Conservation (phyloP, 2,113 vertebrate species). For the Ptilorrhoa leucosticta region DNA sequence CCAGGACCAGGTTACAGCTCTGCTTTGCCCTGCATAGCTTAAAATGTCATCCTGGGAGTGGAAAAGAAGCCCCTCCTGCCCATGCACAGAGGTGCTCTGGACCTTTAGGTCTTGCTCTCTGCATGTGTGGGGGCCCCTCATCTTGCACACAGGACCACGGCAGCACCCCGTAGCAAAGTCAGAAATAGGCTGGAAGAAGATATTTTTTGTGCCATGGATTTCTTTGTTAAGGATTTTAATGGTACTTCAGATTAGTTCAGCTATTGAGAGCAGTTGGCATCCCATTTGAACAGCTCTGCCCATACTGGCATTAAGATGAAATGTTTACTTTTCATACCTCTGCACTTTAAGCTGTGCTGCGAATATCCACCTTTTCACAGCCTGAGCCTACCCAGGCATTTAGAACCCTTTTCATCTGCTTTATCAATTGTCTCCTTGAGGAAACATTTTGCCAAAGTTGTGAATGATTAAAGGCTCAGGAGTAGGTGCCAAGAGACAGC, state of each 20-base stretch:
- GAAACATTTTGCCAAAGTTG: neutral
- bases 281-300: neutral
- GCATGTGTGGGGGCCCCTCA: fast-evolving
- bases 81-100: neutral
- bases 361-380: neutral
- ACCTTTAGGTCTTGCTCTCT: neutral
- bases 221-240: slow-evolving; percentile 25
- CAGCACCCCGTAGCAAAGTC: neutral
- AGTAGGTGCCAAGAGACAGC: neutral
- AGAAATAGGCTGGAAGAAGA: neutral
- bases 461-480: neutral
- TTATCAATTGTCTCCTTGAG: neutral
- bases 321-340: slow-evolving; percentile 10
- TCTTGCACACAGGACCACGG: neutral
- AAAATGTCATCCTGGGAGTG: neutral
- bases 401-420: neutral
- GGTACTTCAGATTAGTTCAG: neutral
- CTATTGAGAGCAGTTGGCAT: neutral
- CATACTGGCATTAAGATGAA: neutral
- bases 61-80: neutral
- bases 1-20: neutral
- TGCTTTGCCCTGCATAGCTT: neutral
- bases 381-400: neutral
- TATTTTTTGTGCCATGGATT: neutral
- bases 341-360: neutral